Base-by-base conservation (phyloP, 2,888 invertebrate species). In the Euplexia lucipara region DNA sequence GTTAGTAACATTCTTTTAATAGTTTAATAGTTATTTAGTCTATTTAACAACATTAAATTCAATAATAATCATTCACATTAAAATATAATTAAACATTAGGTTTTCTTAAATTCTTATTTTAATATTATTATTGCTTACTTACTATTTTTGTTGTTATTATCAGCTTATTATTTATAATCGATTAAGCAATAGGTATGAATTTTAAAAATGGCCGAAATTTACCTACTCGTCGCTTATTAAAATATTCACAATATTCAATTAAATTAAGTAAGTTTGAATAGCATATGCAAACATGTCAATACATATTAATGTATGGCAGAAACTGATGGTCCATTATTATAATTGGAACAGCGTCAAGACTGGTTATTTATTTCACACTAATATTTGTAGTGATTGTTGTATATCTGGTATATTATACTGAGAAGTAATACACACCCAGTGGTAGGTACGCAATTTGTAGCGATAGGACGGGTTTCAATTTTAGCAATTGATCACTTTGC, bases 401-500 rank as follows among this genome's bases (percentile, higher is more conserved):
- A 49, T 68, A 45, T 48, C 34, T 59, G 30, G 34, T 41, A 22
- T 61, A 60, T n/a, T n/a, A 68, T 73, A 78, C 63, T 48, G 44
- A 78, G 45, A 32, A 54, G 53, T 57, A 74, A 60, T 60, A 53
- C 41, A 47, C 18, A 44, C 35, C 57, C 41, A 41, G n/a, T 20
- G 12, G n/a, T 8, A 22, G 35, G 49, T 41, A 39, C 42, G 34
- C n/a, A 37, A 53, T 35, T 58, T 22, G 44, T 32, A 53, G 64
- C 59, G 30, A 72, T 74, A 70, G 58, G 39, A 70, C 51, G 70
- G 48, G 48, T 52, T 68, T 44, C 41, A 47, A 60, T 68, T 81
- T 78, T 69, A 78, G 67, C 51, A 47, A 79, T 59, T 69, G 51
- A 68, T 81, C 54, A 41, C 34, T 63, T 62, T 60, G 68, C 34